phyloP scores from a whole-genome alignment of 2,888 invertebrate genomes.

The Drosophila seclusa region DNA sequence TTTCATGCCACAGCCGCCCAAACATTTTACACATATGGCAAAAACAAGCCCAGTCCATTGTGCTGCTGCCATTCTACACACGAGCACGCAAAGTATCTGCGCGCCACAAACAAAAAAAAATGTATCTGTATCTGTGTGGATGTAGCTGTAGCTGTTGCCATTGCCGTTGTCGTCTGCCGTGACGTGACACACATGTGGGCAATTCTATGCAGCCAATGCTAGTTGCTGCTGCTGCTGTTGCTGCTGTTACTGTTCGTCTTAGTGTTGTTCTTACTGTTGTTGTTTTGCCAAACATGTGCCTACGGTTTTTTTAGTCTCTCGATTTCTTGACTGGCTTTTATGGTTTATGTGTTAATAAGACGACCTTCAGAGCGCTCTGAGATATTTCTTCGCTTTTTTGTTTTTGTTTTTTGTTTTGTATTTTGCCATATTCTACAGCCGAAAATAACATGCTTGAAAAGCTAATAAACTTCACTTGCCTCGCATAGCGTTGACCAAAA shows the following conservation, averaged over 20 bases:
- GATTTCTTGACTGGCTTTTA: conserved; percentile 69
- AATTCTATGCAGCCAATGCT: conserved; percentile 68
- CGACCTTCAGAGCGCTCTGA: conserved; percentile 68
- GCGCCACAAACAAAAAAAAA: conserved; percentile 20
- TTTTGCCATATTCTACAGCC: conserved; percentile 35
- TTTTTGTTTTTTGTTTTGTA: background rate
- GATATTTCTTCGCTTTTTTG: conserved; percentile 52
- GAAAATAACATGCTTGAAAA: conserved; percentile 29
- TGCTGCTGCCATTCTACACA: conserved; percentile 50
- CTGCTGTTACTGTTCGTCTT: conserved; percentile 34
- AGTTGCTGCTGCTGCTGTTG: conserved; percentile 23
- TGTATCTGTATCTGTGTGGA: conserved; percentile 34
- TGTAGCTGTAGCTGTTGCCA: conserved; percentile 24
- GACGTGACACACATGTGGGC: conserved; percentile 80
- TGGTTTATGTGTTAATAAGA: conserved; percentile 80
- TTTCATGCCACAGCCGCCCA: conserved; percentile 62
- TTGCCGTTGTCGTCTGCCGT: conserved; percentile 75
- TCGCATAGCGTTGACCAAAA: conserved; percentile 14
- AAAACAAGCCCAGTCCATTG: conserved; percentile 78
- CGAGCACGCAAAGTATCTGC: conserved; percentile 51
- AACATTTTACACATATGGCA: conserved; percentile 78
- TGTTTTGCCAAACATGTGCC: conserved; percentile 58
- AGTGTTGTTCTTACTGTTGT: conserved; percentile 25
- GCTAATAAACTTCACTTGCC: conserved; percentile 24
- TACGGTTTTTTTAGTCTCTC: conserved; percentile 36